Base-by-base conservation (phyloP, 2,113 vertebrate species). In the Pycnonotus jocosus region DNA sequence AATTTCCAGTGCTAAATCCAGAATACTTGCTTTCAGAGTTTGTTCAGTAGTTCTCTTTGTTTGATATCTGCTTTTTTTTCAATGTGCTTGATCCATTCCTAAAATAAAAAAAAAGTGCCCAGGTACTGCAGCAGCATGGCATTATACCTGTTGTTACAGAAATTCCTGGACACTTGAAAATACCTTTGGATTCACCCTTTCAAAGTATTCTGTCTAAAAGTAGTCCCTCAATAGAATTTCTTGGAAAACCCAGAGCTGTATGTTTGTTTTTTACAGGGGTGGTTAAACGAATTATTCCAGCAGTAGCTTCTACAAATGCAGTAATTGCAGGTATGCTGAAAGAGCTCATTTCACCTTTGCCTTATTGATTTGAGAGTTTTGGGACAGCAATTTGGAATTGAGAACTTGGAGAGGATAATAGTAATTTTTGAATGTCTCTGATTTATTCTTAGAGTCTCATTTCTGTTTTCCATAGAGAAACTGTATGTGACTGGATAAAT, bases 281-380 rank as follows among this genome's bases (percentile, higher is more conserved):
- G 47, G 98, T 99, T 81, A 99, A 99, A 96, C 98, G 99, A 93
- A 99, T 99, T 95, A 99, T 99, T 97, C 99, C 99, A 88, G 99
- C 99, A 69, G 99, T 99, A 88, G 99, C 99, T n/a, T 99, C 99
- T 80, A 99, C 99, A 58, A 99, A 99, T 94, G 99, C 99, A 86
- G 99, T 99, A 83, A 99, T 99, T 93, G 99, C 99, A 97, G 99
- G 99, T 99, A 98, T 17, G 94, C 61, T 82, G 25, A 64, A 83
- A 92, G 20, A 82, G 38, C 37, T 94, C 11, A 9, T 74, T 83
- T 92, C 40, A 24, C 11, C 81, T 71, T 20, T 88, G 33, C 47
- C 48, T 61, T 66, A 51, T 7, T 47, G 38, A 11, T 7, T 57
- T 61, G 0, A 37, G 64, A 42, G 21, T 87, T 87, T 47, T 80